These are phyloP conservation scores for Noctua fimbriata DNA, from an alignment of 2,888 invertebrate genomes.

Conservation along the genomic window DNA sequence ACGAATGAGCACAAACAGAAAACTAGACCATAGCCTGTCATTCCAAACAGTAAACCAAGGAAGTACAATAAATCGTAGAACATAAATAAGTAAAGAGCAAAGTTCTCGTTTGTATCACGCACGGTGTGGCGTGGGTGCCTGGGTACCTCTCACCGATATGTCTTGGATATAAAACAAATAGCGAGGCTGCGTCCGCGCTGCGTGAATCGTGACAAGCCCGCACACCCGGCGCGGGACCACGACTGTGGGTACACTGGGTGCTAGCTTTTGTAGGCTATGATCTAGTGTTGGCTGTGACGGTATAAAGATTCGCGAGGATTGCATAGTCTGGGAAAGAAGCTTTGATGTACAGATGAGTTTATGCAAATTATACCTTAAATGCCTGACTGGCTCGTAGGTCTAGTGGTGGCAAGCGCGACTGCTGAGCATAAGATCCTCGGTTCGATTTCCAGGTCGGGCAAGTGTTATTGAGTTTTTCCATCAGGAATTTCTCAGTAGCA, in stretches of 20 bases:
- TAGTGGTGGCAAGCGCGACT: neutral
- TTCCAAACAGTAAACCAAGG: conserved; percentile 39
- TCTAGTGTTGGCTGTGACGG: conserved; percentile 33
- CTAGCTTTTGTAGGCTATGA: conserved; percentile 45
- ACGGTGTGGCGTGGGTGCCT: conserved; percentile 67
- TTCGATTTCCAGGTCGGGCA: neutral
- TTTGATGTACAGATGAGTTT: neutral
- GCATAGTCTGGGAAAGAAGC: neutral
- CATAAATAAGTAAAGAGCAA: conserved; percentile 69
- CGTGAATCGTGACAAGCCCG: conserved; percentile 79
- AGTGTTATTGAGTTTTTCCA: neutral
- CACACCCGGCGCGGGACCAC: conserved; percentile 68
- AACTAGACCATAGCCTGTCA: conserved; percentile 42
- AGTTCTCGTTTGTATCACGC: conserved; percentile 67
- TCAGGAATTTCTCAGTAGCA: neutral
- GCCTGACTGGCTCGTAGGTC: neutral
- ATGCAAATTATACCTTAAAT: neutral
- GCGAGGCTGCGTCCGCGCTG: conserved; percentile 72
- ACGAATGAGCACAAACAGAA: conserved; percentile 18
- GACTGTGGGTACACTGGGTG: conserved; percentile 36
- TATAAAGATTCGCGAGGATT: conserved; percentile 6
- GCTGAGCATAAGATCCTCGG: neutral
- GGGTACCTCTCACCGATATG: conserved; percentile 72
- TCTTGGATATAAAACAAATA: conserved; percentile 75
- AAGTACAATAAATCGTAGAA: conserved; percentile 68